Percentiles rank a stretch among this genome's conserved stretches.
phyloP scores from a whole-genome alignment of 2,888 invertebrate species.

The Cerastoderma edule region DNA sequence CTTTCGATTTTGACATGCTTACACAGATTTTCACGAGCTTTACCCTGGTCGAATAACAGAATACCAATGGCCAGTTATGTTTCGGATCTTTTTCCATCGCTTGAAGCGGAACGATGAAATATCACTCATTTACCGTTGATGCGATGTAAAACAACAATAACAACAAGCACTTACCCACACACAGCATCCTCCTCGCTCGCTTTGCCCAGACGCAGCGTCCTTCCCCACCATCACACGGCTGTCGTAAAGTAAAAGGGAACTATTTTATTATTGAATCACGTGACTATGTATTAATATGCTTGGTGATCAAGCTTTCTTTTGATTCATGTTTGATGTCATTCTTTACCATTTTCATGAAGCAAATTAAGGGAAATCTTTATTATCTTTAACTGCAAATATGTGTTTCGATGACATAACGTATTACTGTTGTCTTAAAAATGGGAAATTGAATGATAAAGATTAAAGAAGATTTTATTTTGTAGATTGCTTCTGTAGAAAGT shows the following conservation, averaged over 20 bases:
- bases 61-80: too few relatives aligned
- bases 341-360: not conserved
- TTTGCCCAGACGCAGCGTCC: constrained; percentile 1
- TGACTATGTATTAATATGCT: not conserved
- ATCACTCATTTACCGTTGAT: too few relatives aligned
- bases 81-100: too few relatives aligned
- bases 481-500: too few relatives aligned
- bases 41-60: too few relatives aligned
- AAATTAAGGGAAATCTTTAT: not conserved
- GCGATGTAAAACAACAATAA: too few relatives aligned
- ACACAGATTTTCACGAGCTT: too few relatives aligned
- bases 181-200: not conserved
- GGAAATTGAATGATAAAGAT: too few relatives aligned
- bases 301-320: not conserved
- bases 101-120: too few relatives aligned
- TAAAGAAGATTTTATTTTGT: too few relatives aligned
- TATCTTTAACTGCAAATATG: not conserved
- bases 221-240: constrained; percentile 12
- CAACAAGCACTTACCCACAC: not conserved
- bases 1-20: too few relatives aligned
- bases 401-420: not conserved
- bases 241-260: not conserved
- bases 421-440: too few relatives aligned
- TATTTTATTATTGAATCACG: not conserved
- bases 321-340: not conserved